phyloP scores from a whole-genome alignment of 1,140 invertebrate species.

The Drosophila tristis region DNA sequence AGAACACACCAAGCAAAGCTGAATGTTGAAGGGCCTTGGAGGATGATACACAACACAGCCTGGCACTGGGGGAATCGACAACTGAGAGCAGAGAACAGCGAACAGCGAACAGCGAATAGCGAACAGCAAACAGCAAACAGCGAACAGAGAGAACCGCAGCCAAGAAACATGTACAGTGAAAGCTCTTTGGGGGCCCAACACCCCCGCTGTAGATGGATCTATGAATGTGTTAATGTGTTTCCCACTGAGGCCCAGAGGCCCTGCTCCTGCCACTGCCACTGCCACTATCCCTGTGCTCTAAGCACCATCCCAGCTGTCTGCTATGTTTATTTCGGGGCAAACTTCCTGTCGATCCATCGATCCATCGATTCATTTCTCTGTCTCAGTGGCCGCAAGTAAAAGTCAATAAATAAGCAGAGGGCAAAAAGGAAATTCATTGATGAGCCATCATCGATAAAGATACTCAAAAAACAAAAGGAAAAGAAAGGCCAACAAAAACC shows the following conservation, averaged over 20 bases:
- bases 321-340: slow-evolving; percentile 2
- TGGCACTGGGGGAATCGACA: background rate
- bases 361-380: slow-evolving; percentile 20
- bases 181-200: too few relatives aligned
- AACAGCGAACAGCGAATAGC: slow-evolving; percentile 13
- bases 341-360: slow-evolving; percentile 26
- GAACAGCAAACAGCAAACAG: slow-evolving; percentile 12
- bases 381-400: slow-evolving; percentile 54
- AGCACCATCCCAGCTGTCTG: too few relatives aligned
- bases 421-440: slow-evolving; percentile 74
- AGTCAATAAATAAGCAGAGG: slow-evolving; percentile 73
- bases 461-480: slow-evolving; percentile 31
- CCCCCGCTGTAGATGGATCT: too few relatives aligned
- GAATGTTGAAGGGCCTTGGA: slow-evolving; percentile 43
- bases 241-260: too few relatives aligned
- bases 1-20: slow-evolving; percentile 60
- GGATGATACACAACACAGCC: slow-evolving; percentile 12
- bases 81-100: slow-evolving; percentile 9
- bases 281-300: too few relatives aligned
- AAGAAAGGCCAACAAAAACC: slow-evolving; percentile 12
- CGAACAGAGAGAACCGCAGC: slow-evolving; percentile 18
- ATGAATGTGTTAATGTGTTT: too few relatives aligned
- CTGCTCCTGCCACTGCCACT: too few relatives aligned
- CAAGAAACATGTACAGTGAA: too few relatives aligned
- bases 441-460: slow-evolving; percentile 64